phyloP scores from a whole-genome alignment of 2,113 vertebrate genomes.

The Noctilio leporinus region DNA sequence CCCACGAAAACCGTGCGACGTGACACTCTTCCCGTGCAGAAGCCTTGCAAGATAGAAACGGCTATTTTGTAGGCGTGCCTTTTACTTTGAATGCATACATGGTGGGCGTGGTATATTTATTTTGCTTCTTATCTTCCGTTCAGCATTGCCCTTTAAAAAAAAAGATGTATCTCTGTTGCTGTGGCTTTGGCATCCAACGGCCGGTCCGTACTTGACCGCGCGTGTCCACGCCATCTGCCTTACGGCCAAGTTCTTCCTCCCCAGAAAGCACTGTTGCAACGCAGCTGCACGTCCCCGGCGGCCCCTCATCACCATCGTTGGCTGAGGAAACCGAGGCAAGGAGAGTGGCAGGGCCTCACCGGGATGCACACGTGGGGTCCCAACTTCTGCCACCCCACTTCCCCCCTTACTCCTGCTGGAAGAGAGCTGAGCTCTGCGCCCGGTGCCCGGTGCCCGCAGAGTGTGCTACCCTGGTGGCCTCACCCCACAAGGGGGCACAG shows the following conservation, averaged over 20 bases:
- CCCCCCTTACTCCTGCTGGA: neutral
- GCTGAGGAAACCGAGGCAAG: neutral
- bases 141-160: neutral
- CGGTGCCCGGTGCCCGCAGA: too few species aligned
- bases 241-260: neutral
- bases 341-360: neutral
- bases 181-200: neutral
- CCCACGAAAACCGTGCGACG: too few species aligned
- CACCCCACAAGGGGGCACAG: neutral
- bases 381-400: neutral
- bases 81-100: conserved; percentile 10
- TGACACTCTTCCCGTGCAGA: neutral
- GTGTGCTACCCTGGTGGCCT: too few species aligned
- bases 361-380: neutral
- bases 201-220: neutral
- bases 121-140: neutral
- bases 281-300: rapidly evolving
- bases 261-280: neutral
- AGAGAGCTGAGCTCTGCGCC: neutral
- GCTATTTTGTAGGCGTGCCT: neutral
- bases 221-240: rapidly evolving
- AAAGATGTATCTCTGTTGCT: neutral
- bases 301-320: neutral
- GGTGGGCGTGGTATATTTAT: neutral
- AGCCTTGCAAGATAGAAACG: neutral